These are phyloP conservation scores for Rhincodon typus DNA, from an alignment of 2,797 vertebrate genomes.

Conservation along the genomic window DNA sequence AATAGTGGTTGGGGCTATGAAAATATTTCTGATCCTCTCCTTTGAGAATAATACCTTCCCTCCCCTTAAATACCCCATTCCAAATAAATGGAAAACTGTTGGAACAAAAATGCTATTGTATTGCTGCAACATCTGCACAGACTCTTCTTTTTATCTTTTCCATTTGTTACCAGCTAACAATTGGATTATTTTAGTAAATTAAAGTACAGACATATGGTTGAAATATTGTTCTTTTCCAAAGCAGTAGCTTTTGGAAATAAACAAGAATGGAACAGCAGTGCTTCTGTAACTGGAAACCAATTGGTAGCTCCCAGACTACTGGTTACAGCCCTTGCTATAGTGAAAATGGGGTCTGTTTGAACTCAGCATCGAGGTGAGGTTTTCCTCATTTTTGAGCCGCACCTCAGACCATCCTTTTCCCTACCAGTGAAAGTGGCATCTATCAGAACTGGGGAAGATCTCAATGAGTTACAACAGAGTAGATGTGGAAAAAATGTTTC, in stretches of 20 bases:
- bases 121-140: neutral
- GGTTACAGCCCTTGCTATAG: too few relatives aligned
- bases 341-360: too few relatives aligned
- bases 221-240: neutral
- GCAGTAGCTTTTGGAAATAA: neutral
- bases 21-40: neutral
- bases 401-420: too few relatives aligned
- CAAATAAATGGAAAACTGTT: neutral
- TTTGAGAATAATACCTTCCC: neutral
- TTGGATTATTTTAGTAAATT: neutral
- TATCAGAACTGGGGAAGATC: too few relatives aligned
- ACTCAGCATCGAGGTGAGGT: too few relatives aligned
- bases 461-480: too few relatives aligned
- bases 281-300: neutral
- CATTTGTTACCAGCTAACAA: neutral
- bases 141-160: neutral
- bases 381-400: too few relatives aligned
- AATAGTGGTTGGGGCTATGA: neutral
- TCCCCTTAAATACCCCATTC: neutral
- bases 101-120: neutral
- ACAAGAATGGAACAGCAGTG: neutral
- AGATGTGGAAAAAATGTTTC: too few relatives aligned
- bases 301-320: neutral
- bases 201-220: neutral
- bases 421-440: too few relatives aligned